Evolutionary conservation across 1,140 invertebrate species (phyloP).

Genomic region (Xylocopa sonorina): DNA sequence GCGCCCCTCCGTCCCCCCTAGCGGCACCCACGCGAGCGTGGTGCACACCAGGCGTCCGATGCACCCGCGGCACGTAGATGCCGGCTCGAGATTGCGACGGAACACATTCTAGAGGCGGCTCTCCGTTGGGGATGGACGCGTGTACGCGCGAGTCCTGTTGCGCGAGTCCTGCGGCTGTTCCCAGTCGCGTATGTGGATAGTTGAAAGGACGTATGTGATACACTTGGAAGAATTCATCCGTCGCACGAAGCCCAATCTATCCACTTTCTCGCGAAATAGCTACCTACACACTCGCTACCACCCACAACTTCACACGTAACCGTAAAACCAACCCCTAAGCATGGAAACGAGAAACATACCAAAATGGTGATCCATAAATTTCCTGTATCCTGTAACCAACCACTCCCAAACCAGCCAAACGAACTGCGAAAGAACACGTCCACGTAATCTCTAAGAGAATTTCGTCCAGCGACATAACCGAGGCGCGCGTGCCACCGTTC

Average conservation of each 20-base stretch:
- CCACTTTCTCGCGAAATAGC: too few relatives aligned
- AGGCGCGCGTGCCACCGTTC: neutral
- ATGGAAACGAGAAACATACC: neutral
- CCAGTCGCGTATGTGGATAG: too few relatives aligned
- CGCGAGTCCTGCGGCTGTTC: too few relatives aligned
- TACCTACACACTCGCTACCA: too few relatives aligned
- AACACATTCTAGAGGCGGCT: neutral
- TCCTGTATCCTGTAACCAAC: neutral
- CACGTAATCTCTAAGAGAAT: conserved; percentile 45
- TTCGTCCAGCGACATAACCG: conserved; percentile 46
- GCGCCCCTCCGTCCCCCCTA: too few relatives aligned
- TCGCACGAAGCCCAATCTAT: too few relatives aligned
- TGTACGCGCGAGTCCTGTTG: neutral
- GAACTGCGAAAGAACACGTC: conserved; percentile 18
- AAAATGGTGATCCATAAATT: too few relatives aligned
- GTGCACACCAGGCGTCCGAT: neutral
- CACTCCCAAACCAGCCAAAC: neutral
- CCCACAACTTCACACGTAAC: too few relatives aligned
- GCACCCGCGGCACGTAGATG: neutral
- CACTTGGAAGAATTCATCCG: too few relatives aligned
- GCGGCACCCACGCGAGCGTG: neutral
- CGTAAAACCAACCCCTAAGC: too few relatives aligned
- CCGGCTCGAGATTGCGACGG: neutral
- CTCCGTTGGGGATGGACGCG: too few relatives aligned
- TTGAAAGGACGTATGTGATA: too few relatives aligned